phyloP scores from a whole-genome alignment of 1,140 invertebrate genomes.

The Drosophila guanche region DNA sequence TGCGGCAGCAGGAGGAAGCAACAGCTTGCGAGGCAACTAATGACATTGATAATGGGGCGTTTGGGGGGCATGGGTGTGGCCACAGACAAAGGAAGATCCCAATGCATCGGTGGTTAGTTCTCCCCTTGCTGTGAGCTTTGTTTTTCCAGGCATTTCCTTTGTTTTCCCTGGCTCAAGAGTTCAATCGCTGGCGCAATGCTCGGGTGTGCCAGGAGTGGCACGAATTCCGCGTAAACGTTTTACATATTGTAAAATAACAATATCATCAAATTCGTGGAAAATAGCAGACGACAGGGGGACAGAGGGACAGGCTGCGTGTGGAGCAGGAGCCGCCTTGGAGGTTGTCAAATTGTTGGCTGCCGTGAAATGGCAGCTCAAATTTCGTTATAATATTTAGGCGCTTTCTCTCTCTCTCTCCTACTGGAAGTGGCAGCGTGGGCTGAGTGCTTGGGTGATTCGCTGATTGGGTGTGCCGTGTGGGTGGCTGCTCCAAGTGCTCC shows the following conservation, averaged over 20 bases:
- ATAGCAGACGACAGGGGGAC: slow-evolving; percentile 15
- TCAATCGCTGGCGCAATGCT: neutral
- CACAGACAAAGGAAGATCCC: slow-evolving; percentile 26
- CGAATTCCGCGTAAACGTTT: slow-evolving; percentile 63
- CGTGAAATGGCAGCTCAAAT: slow-evolving; percentile 49
- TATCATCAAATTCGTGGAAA: slow-evolving; percentile 45
- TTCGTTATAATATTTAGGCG: slow-evolving; percentile 62
- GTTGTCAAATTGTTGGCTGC: slow-evolving; percentile 38
- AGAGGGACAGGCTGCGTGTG: too few species aligned
- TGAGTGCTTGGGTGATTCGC: too few species aligned
- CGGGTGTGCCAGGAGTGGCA: slow-evolving; percentile 5
- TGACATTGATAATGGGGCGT: slow-evolving; percentile 30
- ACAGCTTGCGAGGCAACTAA: slow-evolving; percentile 43
- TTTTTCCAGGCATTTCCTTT: neutral
- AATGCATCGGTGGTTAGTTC: slow-evolving; percentile 23
- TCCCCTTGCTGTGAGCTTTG: neutral
- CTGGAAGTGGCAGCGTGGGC: too few species aligned
- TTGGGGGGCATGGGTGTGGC: neutral
- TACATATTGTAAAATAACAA: slow-evolving; percentile 77
- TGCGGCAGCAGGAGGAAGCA: slow-evolving; percentile 16
- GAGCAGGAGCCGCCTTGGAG: too few species aligned
- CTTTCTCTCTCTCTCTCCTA: neutral
- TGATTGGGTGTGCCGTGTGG: too few species aligned
- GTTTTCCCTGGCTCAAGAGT: neutral
- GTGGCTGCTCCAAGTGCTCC: too few species aligned